Evolutionary conservation across 2,797 vertebrate genomes (phyloP).

Genomic region (Trachurus trachurus): DNA sequence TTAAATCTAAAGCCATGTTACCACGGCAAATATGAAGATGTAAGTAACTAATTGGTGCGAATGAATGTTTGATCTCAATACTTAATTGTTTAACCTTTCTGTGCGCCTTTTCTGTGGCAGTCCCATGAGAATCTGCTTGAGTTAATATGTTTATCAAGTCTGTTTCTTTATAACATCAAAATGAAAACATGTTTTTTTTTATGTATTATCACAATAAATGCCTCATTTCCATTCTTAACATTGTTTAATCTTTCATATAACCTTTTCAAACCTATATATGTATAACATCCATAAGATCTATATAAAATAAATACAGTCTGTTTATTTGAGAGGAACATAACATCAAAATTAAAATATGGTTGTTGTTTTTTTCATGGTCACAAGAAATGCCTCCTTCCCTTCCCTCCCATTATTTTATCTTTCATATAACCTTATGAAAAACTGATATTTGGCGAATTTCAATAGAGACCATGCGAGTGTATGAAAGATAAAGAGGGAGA

Average conservation of each 20-base stretch:
- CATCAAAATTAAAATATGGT: background rate
- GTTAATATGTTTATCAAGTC: background rate
- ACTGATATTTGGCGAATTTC: slow-evolving; percentile 32
- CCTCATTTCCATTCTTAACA: slow-evolving; percentile 13
- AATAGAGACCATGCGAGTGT: background rate
- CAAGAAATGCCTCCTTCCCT: slow-evolving; percentile 6
- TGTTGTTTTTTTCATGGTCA: background rate
- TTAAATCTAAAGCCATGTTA: background rate
- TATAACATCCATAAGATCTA: too few species aligned
- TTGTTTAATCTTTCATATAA: slow-evolving; percentile 58
- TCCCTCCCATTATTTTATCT: slow-evolving; percentile 47
- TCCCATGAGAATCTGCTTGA: background rate
- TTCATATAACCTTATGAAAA: slow-evolving; percentile 70
- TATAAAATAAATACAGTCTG: background rate
- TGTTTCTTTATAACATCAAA: background rate
- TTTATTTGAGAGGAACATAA: background rate
- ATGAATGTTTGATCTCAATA: background rate
- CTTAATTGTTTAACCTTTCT: background rate
- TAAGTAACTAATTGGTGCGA: background rate
- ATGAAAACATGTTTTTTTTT: background rate
- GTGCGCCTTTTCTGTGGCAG: background rate
- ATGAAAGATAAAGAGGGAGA: background rate
- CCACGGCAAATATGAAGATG: background rate
- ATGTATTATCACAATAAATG: slow-evolving; percentile 1
- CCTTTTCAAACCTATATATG: slow-evolving; percentile 48